A percentile compares a stretch with the other conserved stretches of the same genome.
Conservation (phyloP, 1,140 invertebrate species). For the Bradysia coprophila region DNA sequence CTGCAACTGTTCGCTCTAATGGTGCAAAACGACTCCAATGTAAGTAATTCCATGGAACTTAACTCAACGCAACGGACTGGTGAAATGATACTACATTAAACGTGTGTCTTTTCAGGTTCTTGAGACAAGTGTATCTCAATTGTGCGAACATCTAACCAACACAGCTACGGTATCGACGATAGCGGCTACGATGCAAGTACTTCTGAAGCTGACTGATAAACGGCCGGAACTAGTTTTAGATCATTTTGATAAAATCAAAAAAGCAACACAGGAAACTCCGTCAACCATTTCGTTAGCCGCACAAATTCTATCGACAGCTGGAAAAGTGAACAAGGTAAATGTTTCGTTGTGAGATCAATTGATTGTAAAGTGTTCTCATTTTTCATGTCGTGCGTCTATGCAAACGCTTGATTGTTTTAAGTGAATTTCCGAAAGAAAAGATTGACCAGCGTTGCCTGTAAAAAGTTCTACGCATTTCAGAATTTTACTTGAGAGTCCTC, state of each 20-base stretch:
- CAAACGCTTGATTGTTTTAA: too few relatives aligned
- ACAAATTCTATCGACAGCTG: conserved; percentile 40
- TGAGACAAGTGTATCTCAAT: conserved; percentile 14
- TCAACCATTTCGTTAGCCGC: conserved; percentile 41
- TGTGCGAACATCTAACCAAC: conserved; percentile 17
- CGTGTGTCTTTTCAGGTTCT: conserved; percentile 13
- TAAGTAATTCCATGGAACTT: conserved; percentile 23
- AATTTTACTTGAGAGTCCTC: too few relatives aligned
- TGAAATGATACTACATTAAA: too few relatives aligned
- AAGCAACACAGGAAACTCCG: conserved; percentile 45
- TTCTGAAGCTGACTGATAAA: conserved; percentile 51
- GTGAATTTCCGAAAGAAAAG: too few relatives aligned
- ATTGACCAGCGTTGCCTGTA: too few relatives aligned
- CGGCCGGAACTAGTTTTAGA: conserved; percentile 44
- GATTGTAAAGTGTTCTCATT: too few relatives aligned
- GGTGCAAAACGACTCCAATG: conserved; percentile 56
- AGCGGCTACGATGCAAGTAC: conserved; percentile 57
- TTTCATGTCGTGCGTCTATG: not conserved
- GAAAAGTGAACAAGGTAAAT: conserved; percentile 35
- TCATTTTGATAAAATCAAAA: conserved; percentile 43
- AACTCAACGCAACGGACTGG: too few relatives aligned
- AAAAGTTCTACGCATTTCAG: too few relatives aligned
- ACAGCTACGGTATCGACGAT: conserved; percentile 30
- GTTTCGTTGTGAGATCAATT: too few relatives aligned
- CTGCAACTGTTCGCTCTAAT: conserved; percentile 64